Percentiles rank a stretch among this genome's conserved stretches.
phyloP scores from a whole-genome alignment of 2,797 vertebrate species.

The Ataeniobius toweri region DNA sequence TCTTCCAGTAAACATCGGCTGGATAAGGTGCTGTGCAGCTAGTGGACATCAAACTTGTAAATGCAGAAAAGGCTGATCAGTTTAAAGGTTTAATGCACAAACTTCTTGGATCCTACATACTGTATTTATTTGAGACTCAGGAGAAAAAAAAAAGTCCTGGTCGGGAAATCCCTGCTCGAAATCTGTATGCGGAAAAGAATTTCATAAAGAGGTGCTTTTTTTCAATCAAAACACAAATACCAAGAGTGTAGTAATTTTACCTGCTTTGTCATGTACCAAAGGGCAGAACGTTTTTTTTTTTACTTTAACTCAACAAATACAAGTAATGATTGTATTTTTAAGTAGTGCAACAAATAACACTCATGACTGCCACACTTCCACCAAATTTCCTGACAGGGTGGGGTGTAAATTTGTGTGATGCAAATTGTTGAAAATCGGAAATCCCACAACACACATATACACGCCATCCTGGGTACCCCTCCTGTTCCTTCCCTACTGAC shows the following conservation, averaged over 20 bases:
- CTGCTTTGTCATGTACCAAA: background rate
- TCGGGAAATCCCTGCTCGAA: too few species aligned
- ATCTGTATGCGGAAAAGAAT: background rate
- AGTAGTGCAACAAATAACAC: conserved; percentile 1
- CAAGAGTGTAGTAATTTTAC: background rate
- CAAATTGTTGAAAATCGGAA: conserved; percentile 42
- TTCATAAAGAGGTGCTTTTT: background rate
- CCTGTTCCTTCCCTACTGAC: conserved; percentile 77
- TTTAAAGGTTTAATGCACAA: too few species aligned
- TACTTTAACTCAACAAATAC: background rate
- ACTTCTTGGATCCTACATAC: too few species aligned
- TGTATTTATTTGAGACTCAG: too few species aligned
- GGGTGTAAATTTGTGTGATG: conserved; percentile 18
- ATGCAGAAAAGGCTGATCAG: too few species aligned
- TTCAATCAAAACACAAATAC: background rate
- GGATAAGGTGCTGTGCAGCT: too few species aligned
- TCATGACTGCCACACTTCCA: conserved; percentile 9
- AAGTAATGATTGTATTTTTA: background rate
- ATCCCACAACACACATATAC: conserved; percentile 39
- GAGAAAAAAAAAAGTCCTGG: too few species aligned
- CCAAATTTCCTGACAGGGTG: conserved; percentile 14
- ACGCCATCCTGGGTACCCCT: conserved; percentile 66
- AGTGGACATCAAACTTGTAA: too few species aligned
- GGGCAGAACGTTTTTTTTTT: background rate
- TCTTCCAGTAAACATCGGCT: too few species aligned